These are phyloP conservation scores for Leptinotarsa rubiginosa DNA, from an alignment of 2,888 invertebrate species.

Conservation along the genomic window DNA sequence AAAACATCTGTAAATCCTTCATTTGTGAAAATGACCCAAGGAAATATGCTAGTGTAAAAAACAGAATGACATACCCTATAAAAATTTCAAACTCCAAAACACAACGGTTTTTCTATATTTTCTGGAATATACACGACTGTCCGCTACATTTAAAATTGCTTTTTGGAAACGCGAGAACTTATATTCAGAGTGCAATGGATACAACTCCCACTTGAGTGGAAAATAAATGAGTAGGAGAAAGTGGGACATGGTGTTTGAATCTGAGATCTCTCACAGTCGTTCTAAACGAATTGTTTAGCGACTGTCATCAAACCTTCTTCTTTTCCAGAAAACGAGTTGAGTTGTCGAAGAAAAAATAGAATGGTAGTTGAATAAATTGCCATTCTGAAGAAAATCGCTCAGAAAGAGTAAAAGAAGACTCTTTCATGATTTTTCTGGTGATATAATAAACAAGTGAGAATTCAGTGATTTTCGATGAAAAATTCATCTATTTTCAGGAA, in stretches of 20 bases:
- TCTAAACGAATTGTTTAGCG: no score
- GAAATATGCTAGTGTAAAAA: neutral
- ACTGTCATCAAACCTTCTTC: no score
- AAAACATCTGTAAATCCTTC: neutral
- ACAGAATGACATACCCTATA: neutral
- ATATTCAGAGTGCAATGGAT: constrained; percentile 31
- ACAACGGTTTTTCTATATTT: constrained; percentile 10
- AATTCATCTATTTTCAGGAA: no score
- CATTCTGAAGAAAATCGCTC: no score
- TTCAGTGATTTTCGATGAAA: no score
- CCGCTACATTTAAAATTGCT: constrained; percentile 23
- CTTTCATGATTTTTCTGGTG: no score
- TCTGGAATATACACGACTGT: constrained; percentile 15
- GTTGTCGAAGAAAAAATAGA: no score
- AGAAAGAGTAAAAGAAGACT: no score
- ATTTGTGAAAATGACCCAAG: neutral
- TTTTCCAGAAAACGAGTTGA: no score
- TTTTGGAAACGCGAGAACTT: constrained; percentile 33
- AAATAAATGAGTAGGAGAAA: constrained; percentile 25
- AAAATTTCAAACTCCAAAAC: constrained; percentile 6
- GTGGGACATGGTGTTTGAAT: constrained; percentile 10
- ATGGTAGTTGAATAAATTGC: no score
- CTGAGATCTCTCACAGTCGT: no score
- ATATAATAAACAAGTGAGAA: no score
- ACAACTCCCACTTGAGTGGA: constrained; percentile 33